These are phyloP conservation scores for Ormyrus thymus DNA, from an alignment of 2,888 invertebrate genomes.

Conservation along the genomic window DNA sequence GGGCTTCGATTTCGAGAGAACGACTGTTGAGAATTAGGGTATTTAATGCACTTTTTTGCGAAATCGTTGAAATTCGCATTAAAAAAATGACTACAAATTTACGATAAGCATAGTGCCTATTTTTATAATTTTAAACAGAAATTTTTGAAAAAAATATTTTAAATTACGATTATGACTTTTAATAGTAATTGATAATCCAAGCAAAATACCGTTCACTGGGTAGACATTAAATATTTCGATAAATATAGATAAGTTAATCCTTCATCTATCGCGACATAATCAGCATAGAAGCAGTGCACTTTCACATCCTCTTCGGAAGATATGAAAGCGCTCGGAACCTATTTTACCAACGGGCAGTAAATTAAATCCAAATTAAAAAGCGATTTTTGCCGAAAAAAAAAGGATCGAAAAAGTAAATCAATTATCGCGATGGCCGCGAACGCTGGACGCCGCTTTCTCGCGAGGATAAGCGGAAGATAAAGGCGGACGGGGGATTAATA, in stretches of 20 bases:
- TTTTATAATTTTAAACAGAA: no score
- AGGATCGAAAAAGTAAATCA: background rate
- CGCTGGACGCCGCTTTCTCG: no score
- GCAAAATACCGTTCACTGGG: no score
- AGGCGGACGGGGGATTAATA: background rate
- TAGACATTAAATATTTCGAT: background rate
- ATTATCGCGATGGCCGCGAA: no score
- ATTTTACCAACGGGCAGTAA: constrained; percentile 54
- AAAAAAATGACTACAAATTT: no score
- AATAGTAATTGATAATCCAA: no score
- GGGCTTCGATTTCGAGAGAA: no score
- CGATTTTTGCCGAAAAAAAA: background rate
- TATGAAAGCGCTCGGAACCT: constrained; percentile 46
- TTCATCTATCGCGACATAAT: background rate
- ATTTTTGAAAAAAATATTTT: no score
- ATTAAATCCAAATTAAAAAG: constrained; percentile 4
- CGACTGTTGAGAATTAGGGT: no score
- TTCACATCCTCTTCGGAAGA: constrained; percentile 44
- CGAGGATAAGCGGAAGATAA: background rate
- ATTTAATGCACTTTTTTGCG: background rate
- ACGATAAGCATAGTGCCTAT: no score
- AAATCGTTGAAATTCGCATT: no score
- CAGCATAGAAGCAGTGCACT: constrained; percentile 8
- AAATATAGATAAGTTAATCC: background rate
- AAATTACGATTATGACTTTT: no score